A percentile compares a stretch with the other conserved stretches of the same genome.
Conservation (phyloP, 2,888 invertebrate species). For the Lasioglossum lativentre region DNA sequence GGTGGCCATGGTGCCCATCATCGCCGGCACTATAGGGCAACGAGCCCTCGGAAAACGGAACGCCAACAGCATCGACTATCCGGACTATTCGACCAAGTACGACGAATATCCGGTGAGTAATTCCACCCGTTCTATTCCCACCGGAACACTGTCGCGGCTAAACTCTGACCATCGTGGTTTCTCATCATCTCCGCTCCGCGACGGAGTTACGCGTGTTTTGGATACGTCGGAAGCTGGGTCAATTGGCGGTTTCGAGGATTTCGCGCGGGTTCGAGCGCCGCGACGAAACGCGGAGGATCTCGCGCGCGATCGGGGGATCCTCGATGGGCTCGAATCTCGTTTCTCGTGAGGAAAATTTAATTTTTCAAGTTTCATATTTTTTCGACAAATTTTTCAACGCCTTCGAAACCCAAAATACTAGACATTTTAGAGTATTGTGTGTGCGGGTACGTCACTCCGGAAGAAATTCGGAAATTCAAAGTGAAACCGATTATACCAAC, state of each 20-base stretch:
- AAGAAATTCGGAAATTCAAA: too few species aligned
- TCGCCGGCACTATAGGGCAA: slow-evolving; percentile 56
- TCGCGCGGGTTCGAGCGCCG: background rate
- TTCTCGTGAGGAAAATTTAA: too few species aligned
- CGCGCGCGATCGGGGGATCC: background rate
- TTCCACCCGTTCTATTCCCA: background rate
- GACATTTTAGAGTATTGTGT: too few species aligned
- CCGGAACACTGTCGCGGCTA: background rate
- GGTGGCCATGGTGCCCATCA: slow-evolving; percentile 61
- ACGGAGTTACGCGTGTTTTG: background rate
- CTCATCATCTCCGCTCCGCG: background rate
- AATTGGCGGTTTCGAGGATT: background rate
- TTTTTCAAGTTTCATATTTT: too few species aligned
- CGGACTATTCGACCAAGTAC: slow-evolving; percentile 58
- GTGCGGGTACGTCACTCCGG: too few species aligned
- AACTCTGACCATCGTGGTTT: background rate
- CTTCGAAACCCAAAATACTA: too few species aligned
- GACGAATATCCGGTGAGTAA: slow-evolving; percentile 67
- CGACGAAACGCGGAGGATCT: background rate
- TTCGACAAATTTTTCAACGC: too few species aligned
- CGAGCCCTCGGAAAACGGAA: slow-evolving; percentile 51
- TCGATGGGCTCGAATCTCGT: too few species aligned
- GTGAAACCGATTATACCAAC: too few species aligned
- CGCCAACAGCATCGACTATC: slow-evolving; percentile 43
- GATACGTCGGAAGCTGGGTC: background rate